phyloP scores from a whole-genome alignment of 2,113 vertebrate genomes.

The Rhipidura dahli region DNA sequence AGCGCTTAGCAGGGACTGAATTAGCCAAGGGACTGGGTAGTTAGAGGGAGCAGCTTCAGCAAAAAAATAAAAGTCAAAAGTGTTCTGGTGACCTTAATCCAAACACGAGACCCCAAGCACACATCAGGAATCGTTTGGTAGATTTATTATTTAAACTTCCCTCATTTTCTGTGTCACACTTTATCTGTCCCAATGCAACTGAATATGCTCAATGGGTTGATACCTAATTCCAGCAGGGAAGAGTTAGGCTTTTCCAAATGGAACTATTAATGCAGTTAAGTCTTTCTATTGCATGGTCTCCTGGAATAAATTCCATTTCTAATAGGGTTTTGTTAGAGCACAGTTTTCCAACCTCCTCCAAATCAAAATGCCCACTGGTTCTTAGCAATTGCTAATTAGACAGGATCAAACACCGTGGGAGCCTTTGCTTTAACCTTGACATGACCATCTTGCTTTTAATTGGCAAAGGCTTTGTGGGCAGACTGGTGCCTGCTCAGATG shows the following conservation, averaged over 20 bases:
- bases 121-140: neutral
- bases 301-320: neutral
- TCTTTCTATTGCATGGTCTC: neutral
- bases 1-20: neutral
- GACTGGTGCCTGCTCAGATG: neutral
- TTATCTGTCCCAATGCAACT: neutral
- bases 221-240: neutral
- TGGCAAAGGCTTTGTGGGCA: neutral
- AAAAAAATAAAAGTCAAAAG: neutral
- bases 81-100: neutral
- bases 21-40: neutral
- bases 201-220: neutral
- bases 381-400: slow-evolving; percentile 1
- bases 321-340: neutral
- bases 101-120: neutral
- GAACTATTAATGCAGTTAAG: neutral
- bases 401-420: neutral
- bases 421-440: neutral
- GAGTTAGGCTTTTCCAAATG: neutral
- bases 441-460: neutral
- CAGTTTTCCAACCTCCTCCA: neutral
- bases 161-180: neutral
- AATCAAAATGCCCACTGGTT: neutral
- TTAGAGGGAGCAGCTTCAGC: neutral
- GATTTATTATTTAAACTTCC: neutral